phyloP scores from a whole-genome alignment of 2,113 vertebrate genomes.

The Urocitellus parryii region DNA sequence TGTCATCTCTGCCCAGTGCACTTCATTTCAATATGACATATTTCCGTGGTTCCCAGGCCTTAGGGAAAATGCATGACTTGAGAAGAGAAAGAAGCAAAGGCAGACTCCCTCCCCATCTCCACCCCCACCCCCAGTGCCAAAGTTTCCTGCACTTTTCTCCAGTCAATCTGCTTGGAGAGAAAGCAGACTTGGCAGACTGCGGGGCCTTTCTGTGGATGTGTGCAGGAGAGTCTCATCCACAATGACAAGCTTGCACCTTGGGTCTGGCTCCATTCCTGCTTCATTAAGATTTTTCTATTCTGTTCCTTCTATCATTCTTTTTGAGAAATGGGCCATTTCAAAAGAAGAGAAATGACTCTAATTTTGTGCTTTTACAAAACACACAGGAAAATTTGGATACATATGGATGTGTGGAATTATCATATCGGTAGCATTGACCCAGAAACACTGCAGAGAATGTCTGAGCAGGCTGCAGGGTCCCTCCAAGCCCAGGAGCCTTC shows the following conservation, averaged over 20 bases:
- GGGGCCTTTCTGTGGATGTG: slow-evolving; percentile 70
- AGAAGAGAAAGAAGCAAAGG: neutral
- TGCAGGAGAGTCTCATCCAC: slow-evolving; percentile 69
- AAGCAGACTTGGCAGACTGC: slow-evolving; percentile 77
- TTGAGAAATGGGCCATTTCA: slow-evolving; percentile 84
- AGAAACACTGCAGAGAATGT: slow-evolving; percentile 81
- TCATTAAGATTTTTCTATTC: slow-evolving; percentile 80
- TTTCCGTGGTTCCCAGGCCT: neutral
- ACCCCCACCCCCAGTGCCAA: neutral
- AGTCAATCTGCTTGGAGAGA: slow-evolving; percentile 57
- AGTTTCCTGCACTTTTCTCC: neutral
- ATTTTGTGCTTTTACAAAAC: slow-evolving; percentile 87
- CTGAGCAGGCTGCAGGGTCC: slow-evolving; percentile 77
- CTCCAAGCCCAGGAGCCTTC: slow-evolving; percentile 76
- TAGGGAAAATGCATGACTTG: neutral
- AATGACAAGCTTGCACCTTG: slow-evolving; percentile 73
- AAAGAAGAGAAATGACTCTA: slow-evolving; percentile 86
- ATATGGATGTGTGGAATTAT: slow-evolving; percentile 82
- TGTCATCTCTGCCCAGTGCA: neutral
- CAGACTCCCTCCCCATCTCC: too few relatives aligned
- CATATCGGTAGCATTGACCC: slow-evolving; percentile 78
- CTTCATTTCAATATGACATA: slow-evolving; percentile 28
- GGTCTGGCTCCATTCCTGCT: slow-evolving; percentile 58
- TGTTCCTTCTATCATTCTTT: slow-evolving; percentile 81
- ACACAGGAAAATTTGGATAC: slow-evolving; percentile 82